Evolutionary conservation across 2,113 vertebrate species (phyloP), one percentile per base, ranked within the genome.

Genomic region (Castor canadensis): DNA sequence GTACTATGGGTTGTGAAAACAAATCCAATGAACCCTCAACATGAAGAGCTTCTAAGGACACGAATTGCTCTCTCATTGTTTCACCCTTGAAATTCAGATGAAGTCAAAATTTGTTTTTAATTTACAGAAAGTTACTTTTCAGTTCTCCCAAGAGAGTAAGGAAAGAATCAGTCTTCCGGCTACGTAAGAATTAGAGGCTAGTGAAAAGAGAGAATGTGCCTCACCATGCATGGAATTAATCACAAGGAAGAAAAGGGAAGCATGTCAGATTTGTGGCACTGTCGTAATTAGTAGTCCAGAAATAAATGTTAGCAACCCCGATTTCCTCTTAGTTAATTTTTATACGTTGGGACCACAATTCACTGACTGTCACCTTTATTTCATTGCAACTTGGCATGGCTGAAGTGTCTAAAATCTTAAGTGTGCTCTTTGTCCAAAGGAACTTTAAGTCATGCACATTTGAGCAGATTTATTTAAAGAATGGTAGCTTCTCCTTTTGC

Each of bases 321-420:
- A 84, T 93, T 95, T 96, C 54, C 49, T 96, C 43, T 87, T 93
- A 52, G 49, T 95, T 89, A 79, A 91, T 86, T 88, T 95, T 93
- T 91, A 13, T 4, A 71, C n/a, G 49, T 30, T 89, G 26, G 60
- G 30, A 22, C 19, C n/a, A 54, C 79, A 94, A 80, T 91, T 32
- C 17, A 89, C 32, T 66, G 49, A 35, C 20, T 88, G 94, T 93
- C 45, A 67, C 16, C 32, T 95, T 82, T 87, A 81, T 84, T 73
- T 86, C 64, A 62, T 86, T 88, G 43, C 47, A 83, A 28, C 30
- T 95, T 83, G 75, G 83, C 49, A 72, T 71, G 54, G 82, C 52
- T 38, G 8, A 94, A 95, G 13, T 71, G 71, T 76, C 71, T 90
- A 77, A 82, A 95, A 89, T 80, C 79, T 75, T 94, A 92, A 93